These are phyloP conservation scores for Indri indri DNA, from an alignment of 2,113 vertebrate genomes.

Conservation along the genomic window DNA sequence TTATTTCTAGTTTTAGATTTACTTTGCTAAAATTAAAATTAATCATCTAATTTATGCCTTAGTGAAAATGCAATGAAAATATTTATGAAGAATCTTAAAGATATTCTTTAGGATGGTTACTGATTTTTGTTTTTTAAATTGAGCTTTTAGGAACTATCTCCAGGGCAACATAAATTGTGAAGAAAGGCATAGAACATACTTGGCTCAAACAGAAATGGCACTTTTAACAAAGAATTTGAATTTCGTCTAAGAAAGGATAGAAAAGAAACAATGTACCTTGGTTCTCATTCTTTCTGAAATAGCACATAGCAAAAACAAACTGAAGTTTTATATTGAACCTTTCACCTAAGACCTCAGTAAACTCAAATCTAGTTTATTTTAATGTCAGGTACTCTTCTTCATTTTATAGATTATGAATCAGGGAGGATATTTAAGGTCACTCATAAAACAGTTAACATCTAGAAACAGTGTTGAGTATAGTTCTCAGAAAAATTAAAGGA, in stretches of 20 bases:
- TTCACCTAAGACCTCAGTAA: background rate
- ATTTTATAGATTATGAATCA: background rate
- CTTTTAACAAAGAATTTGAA: conserved; percentile 12
- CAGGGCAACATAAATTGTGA: background rate
- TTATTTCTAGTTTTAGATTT: conserved; percentile 32
- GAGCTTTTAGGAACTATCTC: background rate
- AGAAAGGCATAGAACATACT: conserved; percentile 14
- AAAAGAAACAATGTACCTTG: background rate
- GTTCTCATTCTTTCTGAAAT: background rate
- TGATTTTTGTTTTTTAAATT: conserved; percentile 41
- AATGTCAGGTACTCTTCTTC: background rate
- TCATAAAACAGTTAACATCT: background rate
- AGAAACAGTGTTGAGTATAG: background rate
- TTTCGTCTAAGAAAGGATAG: conserved; percentile 7
- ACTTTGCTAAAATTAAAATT: background rate
- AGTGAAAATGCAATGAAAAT: conserved; percentile 17
- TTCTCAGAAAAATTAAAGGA: conserved; percentile 3
- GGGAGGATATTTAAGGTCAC: background rate
- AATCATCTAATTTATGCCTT: conserved; percentile 10
- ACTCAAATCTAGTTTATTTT: background rate
- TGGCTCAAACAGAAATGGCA: background rate
- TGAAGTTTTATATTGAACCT: conserved; percentile 6
- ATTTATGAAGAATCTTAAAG: conserved; percentile 28
- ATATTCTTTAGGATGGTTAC: background rate
- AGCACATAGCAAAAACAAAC: background rate